phyloP scores from a whole-genome alignment of 2,797 vertebrate genomes.

The Cheirogaleus major region DNA sequence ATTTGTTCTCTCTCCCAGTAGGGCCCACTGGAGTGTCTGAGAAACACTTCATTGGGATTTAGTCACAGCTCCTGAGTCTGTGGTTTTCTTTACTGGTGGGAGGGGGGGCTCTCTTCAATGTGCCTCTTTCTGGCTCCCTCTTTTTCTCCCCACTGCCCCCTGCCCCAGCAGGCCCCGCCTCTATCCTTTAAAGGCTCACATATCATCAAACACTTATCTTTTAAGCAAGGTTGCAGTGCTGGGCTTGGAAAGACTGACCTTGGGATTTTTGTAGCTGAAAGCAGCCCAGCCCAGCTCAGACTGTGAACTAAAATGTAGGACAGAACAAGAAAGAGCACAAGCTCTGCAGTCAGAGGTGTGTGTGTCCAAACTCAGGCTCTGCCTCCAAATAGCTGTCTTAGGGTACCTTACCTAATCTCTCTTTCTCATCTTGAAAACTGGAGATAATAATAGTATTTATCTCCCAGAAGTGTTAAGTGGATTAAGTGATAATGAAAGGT shows the following conservation, averaged over 20 bases:
- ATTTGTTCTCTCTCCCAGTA: neutral
- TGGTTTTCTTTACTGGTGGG: neutral
- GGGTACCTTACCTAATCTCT: neutral
- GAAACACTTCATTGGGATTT: neutral
- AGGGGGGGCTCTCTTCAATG: neutral
- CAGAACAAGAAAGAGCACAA: neutral
- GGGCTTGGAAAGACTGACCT: neutral
- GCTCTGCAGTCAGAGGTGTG: neutral
- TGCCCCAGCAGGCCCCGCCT: neutral
- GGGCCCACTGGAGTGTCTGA: neutral
- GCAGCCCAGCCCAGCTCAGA: neutral
- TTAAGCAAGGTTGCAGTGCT: neutral
- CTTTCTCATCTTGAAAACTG: conserved; percentile 69
- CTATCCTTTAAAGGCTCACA: neutral
- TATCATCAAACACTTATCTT: neutral
- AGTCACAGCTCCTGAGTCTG: neutral
- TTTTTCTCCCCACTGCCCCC: neutral
- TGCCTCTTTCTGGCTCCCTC: neutral
- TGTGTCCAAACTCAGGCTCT: neutral
- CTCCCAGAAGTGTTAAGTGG: conserved; percentile 53
- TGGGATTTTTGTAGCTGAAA: conserved; percentile 8
- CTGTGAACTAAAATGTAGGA: neutral
- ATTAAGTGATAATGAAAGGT: conserved; percentile 66
- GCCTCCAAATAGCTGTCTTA: neutral
- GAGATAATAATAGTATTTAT: conserved; percentile 72